These are phyloP conservation scores for Drosophila watanabei DNA, from an alignment of 1,140 invertebrate species.

Conservation along the genomic window DNA sequence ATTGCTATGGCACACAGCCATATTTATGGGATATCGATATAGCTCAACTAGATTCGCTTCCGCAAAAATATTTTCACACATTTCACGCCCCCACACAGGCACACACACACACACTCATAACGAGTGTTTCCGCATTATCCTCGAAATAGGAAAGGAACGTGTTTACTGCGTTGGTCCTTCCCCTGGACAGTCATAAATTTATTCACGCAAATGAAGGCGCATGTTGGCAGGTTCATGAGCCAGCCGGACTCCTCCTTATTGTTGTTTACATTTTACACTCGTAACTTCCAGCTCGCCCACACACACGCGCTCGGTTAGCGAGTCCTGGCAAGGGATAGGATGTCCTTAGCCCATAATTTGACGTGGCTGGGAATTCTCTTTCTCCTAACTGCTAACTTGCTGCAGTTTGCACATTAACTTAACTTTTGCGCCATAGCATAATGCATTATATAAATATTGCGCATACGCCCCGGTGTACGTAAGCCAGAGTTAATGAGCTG, in stretches of 20 bases:
- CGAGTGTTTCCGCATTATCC: constrained; percentile 27
- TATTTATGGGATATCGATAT: constrained; percentile 9
- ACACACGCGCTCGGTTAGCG: background rate
- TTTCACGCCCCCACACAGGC: background rate
- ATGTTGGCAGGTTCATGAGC: constrained; percentile 41
- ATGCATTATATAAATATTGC: constrained; percentile 69
- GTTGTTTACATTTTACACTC: constrained; percentile 71
- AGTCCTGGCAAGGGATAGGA: background rate
- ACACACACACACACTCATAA: background rate
- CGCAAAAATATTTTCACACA: constrained; percentile 23
- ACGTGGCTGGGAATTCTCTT: constrained; percentile 17
- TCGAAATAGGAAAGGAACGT: constrained; percentile 28
- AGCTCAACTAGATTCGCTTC: constrained; percentile 19
- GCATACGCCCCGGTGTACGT: constrained; percentile 60
- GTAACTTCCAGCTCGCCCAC: constrained; percentile 53
- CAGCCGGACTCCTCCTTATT: constrained; percentile 37
- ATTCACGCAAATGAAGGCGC: constrained; percentile 64
- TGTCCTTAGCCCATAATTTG: constrained; percentile 20
- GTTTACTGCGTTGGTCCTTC: constrained; percentile 12
- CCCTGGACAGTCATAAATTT: constrained; percentile 64
- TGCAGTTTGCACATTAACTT: constrained; percentile 69
- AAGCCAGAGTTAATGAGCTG: constrained; percentile 60
- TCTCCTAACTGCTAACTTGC: constrained; percentile 50
- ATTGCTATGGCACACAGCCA: background rate
- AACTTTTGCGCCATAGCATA: constrained; percentile 47